Evolutionary conservation across 2,888 invertebrate genomes (phyloP).

Genomic region (Tanaodytes sp.): DNA sequence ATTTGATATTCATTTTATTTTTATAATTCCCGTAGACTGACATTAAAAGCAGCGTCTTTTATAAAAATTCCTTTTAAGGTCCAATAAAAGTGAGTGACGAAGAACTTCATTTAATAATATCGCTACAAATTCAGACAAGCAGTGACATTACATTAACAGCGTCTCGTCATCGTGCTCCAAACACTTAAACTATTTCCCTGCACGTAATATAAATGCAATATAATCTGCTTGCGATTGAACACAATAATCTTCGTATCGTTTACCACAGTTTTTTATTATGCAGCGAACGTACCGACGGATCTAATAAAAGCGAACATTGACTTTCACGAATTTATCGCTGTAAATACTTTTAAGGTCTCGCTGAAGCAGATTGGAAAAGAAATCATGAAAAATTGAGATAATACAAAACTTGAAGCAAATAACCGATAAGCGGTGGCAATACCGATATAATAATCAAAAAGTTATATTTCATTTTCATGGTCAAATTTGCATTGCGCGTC

Average conservation of each 20-base stretch:
- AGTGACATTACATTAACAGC: slow-evolving; percentile 23
- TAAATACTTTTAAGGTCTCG: slow-evolving; percentile 17
- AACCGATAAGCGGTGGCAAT: too few species aligned
- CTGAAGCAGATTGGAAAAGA: background rate
- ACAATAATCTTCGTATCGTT: slow-evolving; percentile 20
- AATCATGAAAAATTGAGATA: slow-evolving; percentile 2
- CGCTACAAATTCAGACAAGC: slow-evolving; percentile 19
- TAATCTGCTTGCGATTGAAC: slow-evolving; percentile 6
- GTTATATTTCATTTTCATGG: too few species aligned
- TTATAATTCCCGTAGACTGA: too few species aligned
- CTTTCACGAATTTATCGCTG: slow-evolving; percentile 11
- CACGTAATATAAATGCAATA: slow-evolving; percentile 11
- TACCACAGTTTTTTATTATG: slow-evolving; percentile 10
- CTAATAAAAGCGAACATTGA: slow-evolving; percentile 11
- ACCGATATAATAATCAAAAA: too few species aligned
- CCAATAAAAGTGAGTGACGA: slow-evolving; percentile 26
- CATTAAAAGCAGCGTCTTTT: too few species aligned
- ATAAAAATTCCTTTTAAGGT: slow-evolving; percentile 20
- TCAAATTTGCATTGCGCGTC: too few species aligned
- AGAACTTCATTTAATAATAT: slow-evolving; percentile 25
- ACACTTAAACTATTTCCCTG: slow-evolving; percentile 7
- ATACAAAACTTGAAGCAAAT: too few species aligned
- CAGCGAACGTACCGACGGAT: slow-evolving; percentile 10
- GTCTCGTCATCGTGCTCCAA: slow-evolving; percentile 8
- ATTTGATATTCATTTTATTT: too few species aligned